Evolutionary conservation across 2,888 invertebrate species (phyloP).

Genomic region (Epistrophe grossulariae): DNA sequence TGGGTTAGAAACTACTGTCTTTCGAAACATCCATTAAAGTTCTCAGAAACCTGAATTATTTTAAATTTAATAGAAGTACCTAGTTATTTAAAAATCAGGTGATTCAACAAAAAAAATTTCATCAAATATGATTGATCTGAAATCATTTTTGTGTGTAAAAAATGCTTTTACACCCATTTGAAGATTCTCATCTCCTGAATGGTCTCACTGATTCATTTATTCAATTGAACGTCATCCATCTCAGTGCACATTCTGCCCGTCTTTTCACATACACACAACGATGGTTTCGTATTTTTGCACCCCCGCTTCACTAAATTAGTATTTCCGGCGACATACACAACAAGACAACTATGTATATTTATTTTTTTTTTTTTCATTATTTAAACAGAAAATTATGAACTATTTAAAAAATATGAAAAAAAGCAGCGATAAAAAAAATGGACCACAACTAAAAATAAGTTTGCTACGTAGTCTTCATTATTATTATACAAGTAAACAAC

Average conservation of each 20-base stretch:
- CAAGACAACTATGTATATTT: slow-evolving; percentile 71
- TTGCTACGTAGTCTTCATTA: slow-evolving; percentile 53
- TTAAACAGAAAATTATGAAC: slow-evolving; percentile 62
- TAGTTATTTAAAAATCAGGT: no score
- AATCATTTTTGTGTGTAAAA: neutral
- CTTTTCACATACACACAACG: slow-evolving; percentile 11
- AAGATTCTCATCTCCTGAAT: neutral
- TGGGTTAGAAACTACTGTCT: no score
- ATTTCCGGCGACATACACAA: slow-evolving; percentile 72
- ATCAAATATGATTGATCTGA: no score
- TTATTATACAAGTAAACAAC: neutral
- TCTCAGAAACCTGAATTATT: no score
- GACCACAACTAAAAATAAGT: slow-evolving; percentile 63
- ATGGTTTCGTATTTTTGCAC: slow-evolving; percentile 64
- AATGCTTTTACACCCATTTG: neutral
- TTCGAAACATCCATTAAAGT: no score
- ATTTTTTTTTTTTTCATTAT: slow-evolving; percentile 57
- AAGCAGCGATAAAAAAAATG: neutral
- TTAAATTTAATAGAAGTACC: no score
- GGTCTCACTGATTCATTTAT: slow-evolving; percentile 5
- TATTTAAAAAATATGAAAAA: slow-evolving; percentile 44
- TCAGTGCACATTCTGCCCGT: neutral
- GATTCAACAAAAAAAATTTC: no score
- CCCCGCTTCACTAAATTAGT: slow-evolving; percentile 76
- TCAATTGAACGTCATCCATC: slow-evolving; percentile 44